These are phyloP conservation scores for Nemapogon koenigi DNA, from an alignment of 2,888 invertebrate genomes.

Conservation along the genomic window DNA sequence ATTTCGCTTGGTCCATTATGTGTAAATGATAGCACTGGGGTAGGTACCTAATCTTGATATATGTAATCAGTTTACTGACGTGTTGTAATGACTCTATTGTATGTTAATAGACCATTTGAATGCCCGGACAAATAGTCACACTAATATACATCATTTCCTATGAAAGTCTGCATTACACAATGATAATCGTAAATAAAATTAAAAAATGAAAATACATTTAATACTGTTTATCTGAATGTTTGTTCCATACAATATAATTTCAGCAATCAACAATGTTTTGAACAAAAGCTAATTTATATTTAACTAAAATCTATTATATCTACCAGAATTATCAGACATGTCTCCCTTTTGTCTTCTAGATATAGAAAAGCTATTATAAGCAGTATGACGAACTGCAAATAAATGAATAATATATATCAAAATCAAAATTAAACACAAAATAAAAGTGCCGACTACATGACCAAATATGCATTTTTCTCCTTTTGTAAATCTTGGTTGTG, in stretches of 20 bases:
- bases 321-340: neutral
- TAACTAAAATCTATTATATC: neutral
- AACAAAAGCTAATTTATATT: too few relatives aligned
- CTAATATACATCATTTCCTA: neutral
- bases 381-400: constrained; percentile 25
- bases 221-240: too few relatives aligned
- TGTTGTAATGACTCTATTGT: too few relatives aligned
- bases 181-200: too few relatives aligned
- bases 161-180: neutral
- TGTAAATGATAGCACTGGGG: too few relatives aligned
- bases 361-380: constrained; percentile 21
- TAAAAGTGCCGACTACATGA: constrained; percentile 31
- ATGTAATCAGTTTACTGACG: too few relatives aligned
- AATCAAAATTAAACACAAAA: constrained; percentile 23
- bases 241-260: too few relatives aligned
- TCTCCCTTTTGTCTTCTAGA: constrained; percentile 14
- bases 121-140: constrained; percentile 2
- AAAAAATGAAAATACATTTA: too few relatives aligned
- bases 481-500: constrained; percentile 24
- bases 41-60: too few relatives aligned
- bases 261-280: too few relatives aligned
- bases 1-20: too few relatives aligned
- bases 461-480: constrained; percentile 43
- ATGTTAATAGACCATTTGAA: neutral
- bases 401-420: constrained; percentile 32